Evolutionary conservation across 2,113 vertebrate genomes (phyloP), one percentile per base, ranked within the genome.

Genomic region (Miniopterus natalensis): DNA sequence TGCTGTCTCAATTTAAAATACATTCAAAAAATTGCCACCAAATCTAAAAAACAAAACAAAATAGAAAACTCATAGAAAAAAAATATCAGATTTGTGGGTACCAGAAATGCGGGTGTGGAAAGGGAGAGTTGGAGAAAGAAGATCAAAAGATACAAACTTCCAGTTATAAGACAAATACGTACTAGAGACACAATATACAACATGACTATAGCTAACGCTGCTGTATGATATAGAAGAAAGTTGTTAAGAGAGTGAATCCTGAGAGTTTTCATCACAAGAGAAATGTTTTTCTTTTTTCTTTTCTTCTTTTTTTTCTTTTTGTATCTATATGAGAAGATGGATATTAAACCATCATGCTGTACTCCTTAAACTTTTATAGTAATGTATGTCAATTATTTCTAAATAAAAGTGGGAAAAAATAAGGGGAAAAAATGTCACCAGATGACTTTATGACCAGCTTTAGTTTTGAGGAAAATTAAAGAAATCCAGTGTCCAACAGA

Each of bases 1-100:
- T 97, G 42, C 15, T 61, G 84, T 80, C 17, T 91, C 75, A 71
- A 80, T 77, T 94, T 90, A 91, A 97, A 88, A 86, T 84, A 31
- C 66, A 88, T 25, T 88, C 15, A 71, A 95, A 88, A 93, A 51
- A 79, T 21, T 20, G 42, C 75, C 73, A 94, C 57, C 49, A 90
- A 81, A 63, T 83, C 27, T 83, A 20, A 45, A 83, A 63, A 31
- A 27, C 7, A 79, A 57, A 80, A 59, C 53, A 11, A 61, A 81
- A 78, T 31, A 61, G 31, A 81, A 63, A 55, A 73, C 31, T 81
- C 40, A 61, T 61, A 83, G 40, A 21, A 83, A 83, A 83, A 8
- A 36, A 40, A 63, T 9, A 83, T 63, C 57, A 63, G 40, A 83
- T 17, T 63, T 45, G 57, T 21, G 79, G 57, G 59, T 63, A 53